Conservation (phyloP, 2,113 vertebrate species). For the Monarcha castaneiventris region DNA sequence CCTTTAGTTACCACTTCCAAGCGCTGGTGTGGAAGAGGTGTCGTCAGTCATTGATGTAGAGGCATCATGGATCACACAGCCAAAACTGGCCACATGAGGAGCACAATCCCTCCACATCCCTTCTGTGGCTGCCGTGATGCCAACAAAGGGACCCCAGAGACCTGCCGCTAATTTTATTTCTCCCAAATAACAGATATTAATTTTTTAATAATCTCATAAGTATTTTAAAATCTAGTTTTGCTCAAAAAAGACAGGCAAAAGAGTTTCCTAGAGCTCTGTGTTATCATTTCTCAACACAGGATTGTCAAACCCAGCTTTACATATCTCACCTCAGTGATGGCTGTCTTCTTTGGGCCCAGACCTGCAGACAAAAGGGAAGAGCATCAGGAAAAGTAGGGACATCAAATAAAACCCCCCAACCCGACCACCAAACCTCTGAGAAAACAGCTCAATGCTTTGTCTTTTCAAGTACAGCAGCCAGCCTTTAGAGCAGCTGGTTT, state of each 20-base stretch:
- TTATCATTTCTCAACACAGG: neutral
- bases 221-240: neutral
- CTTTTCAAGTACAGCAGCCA: neutral
- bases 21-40: neutral
- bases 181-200: neutral
- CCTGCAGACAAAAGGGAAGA: conserved; percentile 56
- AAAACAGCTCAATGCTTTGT: neutral
- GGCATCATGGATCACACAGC: neutral
- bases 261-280: neutral
- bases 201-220: neutral
- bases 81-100: fast-evolving
- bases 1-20: neutral
- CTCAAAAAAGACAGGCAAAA: neutral
- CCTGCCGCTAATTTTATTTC: neutral
- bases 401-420: neutral
- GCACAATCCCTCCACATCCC: neutral
- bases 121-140: neutral
- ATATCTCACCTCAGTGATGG: conserved; percentile 67
- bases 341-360: conserved; percentile 54
- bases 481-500: neutral
- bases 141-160: neutral
- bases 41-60: neutral
- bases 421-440: neutral
- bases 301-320: neutral
- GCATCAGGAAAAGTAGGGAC: neutral